A percentile compares a stretch with the other conserved stretches of the same genome.
Conservation (phyloP, 1,140 invertebrate genomes). For the Hylaeus anthracinus region DNA sequence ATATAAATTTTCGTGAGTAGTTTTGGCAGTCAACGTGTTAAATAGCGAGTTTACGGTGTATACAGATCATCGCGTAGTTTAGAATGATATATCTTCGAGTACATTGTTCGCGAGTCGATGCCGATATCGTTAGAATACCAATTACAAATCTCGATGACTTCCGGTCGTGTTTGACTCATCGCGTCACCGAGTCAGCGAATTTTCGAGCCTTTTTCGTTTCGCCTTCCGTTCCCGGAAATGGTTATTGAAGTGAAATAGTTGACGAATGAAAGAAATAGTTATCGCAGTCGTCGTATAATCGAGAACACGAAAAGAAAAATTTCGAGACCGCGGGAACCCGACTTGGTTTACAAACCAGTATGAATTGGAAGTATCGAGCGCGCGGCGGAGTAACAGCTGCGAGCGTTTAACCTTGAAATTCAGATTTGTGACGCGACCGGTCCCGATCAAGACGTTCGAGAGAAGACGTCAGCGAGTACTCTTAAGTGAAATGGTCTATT, state of each 20-base stretch:
- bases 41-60: too few relatives aligned
- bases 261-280: too few relatives aligned
- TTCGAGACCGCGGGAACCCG: too few relatives aligned
- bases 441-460: constrained; percentile 28
- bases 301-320: too few relatives aligned
- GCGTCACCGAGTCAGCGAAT: constrained; percentile 2
- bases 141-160: constrained; percentile 58
- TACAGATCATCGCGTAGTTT: too few relatives aligned
- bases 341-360: too few relatives aligned
- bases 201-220: constrained; percentile 39
- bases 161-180: constrained; percentile 54
- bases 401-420: constrained; percentile 27
- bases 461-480: constrained; percentile 26
- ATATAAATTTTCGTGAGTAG: too few relatives aligned
- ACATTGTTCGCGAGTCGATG: too few relatives aligned
- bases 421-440: constrained; percentile 10
- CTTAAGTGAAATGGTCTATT: constrained; percentile 56
- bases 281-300: too few relatives aligned
- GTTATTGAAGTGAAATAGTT: too few relatives aligned
- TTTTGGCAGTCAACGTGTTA: too few relatives aligned
- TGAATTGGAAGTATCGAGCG: background rate
- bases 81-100: too few relatives aligned
- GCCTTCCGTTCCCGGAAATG: background rate
- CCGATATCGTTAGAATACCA: constrained; percentile 11
- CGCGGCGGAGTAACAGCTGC: background rate